Evolutionary conservation across 23 tunicate genomes (phyloP).

Genomic region (Ciona savignyi): DNA sequence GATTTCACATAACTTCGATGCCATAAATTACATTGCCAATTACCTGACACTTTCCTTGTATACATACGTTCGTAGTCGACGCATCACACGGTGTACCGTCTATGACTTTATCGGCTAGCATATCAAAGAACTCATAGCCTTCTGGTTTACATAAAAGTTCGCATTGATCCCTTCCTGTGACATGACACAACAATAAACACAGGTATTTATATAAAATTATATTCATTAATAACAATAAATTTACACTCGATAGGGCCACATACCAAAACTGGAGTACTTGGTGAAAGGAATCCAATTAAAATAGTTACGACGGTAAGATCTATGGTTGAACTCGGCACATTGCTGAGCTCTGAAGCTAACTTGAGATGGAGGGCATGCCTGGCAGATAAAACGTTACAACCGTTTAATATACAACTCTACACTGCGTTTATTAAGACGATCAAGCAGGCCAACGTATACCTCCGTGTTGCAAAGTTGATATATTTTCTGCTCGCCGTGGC

Average conservation of each 20-base stretch:
- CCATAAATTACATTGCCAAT: background rate
- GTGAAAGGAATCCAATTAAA: conserved; percentile 89
- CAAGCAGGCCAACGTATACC: conserved; percentile 16
- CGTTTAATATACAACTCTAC: background rate
- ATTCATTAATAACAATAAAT: background rate
- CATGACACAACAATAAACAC: background rate
- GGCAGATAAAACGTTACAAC: background rate
- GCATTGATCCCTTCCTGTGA: conserved; percentile 66
- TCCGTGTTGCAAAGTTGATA: conserved; percentile 57
- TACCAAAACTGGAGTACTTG: conserved; percentile 77
- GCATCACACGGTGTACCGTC: conserved; percentile 90
- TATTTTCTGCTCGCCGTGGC: conserved; percentile 68
- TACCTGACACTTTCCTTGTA: conserved; percentile 90
- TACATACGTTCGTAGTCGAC: conserved; percentile 64
- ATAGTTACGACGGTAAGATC: conserved; percentile 69
- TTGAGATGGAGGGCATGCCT: conserved; percentile 70
- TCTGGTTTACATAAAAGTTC: conserved; percentile 90
- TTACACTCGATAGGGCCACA: conserved; percentile 1
- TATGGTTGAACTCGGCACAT: conserved; percentile 67
- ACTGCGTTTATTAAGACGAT: background rate
- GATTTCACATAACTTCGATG: background rate
- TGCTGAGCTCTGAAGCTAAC: conserved; percentile 61
- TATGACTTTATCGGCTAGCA: conserved; percentile 54
- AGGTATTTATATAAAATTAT: background rate
- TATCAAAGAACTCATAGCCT: conserved; percentile 81